Conservation (phyloP, 2,797 vertebrate genomes). For the Enteromius trimaculatus region DNA sequence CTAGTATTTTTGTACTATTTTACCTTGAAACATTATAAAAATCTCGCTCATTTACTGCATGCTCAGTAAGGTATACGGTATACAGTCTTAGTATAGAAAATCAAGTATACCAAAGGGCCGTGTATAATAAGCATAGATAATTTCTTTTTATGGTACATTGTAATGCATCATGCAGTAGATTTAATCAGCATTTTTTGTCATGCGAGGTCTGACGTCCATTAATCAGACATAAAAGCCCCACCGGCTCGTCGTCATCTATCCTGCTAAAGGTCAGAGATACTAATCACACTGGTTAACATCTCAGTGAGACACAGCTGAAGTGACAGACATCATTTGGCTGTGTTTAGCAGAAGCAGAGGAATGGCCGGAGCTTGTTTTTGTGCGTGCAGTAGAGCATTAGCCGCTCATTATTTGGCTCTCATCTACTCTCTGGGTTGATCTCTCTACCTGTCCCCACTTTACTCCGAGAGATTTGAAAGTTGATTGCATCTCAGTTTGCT, state of each 20-base stretch:
- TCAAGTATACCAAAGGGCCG: neutral
- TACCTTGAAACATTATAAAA: neutral
- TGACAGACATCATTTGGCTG: conserved; percentile 12
- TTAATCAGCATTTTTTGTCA: conserved; percentile 30
- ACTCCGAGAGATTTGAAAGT: neutral
- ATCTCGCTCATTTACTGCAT: neutral
- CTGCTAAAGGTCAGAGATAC: conserved; percentile 50
- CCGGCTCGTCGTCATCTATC: conserved; percentile 20
- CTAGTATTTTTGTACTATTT: neutral
- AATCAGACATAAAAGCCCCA: conserved; percentile 44
- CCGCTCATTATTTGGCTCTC: neutral
- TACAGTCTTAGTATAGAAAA: neutral
- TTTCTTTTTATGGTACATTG: neutral
- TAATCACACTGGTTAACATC: conserved; percentile 51
- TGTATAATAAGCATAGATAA: conserved; percentile 13
- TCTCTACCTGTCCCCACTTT: neutral
- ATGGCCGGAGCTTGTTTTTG: conserved; percentile 36
- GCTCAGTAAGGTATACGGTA: neutral
- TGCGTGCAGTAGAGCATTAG: conserved; percentile 12
- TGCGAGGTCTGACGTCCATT: conserved; percentile 21
- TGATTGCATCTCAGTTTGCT: neutral
- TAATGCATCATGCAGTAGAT: conserved; percentile 14
- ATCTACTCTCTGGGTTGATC: conserved; percentile 6
- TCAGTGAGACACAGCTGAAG: conserved; percentile 18
- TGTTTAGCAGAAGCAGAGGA: conserved; percentile 34